These are phyloP conservation scores for Cryptosula pallasiana DNA, from an alignment of 2,888 invertebrate genomes.

Conservation along the genomic window DNA sequence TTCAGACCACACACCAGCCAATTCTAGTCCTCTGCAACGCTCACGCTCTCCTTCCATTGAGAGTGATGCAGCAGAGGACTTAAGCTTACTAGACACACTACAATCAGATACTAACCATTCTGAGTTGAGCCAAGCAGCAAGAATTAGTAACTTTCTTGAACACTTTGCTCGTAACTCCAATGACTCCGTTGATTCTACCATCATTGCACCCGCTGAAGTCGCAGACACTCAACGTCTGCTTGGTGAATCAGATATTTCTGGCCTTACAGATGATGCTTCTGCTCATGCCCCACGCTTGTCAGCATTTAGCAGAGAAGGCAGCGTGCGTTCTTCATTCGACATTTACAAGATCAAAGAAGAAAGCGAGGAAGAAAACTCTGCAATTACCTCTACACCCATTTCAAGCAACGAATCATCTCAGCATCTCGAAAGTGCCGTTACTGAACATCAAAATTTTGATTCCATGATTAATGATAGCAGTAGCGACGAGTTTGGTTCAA, in stretches of 20 bases:
- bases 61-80: not conserved
- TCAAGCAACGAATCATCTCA: not conserved
- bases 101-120: not conserved
- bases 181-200: not conserved
- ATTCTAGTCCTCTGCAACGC: not conserved
- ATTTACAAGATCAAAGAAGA: conserved; percentile 22
- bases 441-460: too few species aligned
- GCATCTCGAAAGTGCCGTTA: not conserved
- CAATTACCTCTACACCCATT: not conserved
- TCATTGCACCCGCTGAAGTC: not conserved
- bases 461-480: not conserved
- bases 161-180: conserved; percentile 2
- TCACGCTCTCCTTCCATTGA: not conserved
- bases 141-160: conserved; percentile 16
- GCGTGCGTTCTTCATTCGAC: conserved; percentile 13
- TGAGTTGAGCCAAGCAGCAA: conserved; percentile 13
- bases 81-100: too few species aligned
- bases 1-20: not conserved
- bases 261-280: too few species aligned
- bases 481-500: not conserved
- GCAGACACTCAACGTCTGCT: not conserved
- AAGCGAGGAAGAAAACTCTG: conserved; percentile 3
- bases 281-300: not conserved
- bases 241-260: not conserved
- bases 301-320: not conserved